Conservation (phyloP, 1,140 invertebrate species). For the Thaumetopoea pityocampa region DNA sequence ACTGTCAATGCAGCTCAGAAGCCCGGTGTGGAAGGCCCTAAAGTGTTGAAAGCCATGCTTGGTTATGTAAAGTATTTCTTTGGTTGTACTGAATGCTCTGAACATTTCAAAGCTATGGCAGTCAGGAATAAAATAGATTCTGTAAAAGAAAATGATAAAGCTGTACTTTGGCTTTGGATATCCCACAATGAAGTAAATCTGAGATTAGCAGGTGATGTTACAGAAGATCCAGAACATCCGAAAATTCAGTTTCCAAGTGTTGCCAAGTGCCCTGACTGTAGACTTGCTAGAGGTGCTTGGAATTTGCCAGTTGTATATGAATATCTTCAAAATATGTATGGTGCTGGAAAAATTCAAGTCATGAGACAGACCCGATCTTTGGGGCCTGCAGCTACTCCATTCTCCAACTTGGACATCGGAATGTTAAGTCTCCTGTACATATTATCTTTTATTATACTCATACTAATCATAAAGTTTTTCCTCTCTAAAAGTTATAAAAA, state of each 20-base stretch:
- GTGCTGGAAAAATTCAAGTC: slow-evolving; percentile 74
- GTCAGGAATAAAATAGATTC: slow-evolving; percentile 80
- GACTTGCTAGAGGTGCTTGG: slow-evolving; percentile 78
- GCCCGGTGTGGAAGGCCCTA: slow-evolving; percentile 72
- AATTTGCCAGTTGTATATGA: slow-evolving; percentile 82
- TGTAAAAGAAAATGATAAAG: slow-evolving; percentile 82
- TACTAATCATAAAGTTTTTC: slow-evolving; percentile 87
- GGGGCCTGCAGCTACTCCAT: slow-evolving; percentile 32
- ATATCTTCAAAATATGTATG: slow-evolving; percentile 87
- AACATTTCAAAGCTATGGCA: slow-evolving; percentile 92
- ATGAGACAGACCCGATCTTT: slow-evolving; percentile 28
- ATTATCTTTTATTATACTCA: slow-evolving; percentile 71
- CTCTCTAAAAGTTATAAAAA: slow-evolving; percentile 83
- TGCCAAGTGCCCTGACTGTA: slow-evolving; percentile 84
- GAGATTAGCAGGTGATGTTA: slow-evolving; percentile 88
- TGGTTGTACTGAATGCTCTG: slow-evolving; percentile 92
- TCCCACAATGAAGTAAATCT: slow-evolving; percentile 96
- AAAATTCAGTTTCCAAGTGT: slow-evolving; percentile 93
- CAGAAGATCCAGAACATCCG: slow-evolving; percentile 93
- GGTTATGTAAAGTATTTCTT: slow-evolving; percentile 96
- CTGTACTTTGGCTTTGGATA: slow-evolving; percentile 95
- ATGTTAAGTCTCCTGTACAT: slow-evolving; percentile 72
- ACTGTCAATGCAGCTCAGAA: slow-evolving; percentile 85
- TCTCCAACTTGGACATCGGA: slow-evolving; percentile 65
- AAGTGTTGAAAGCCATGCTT: slow-evolving; percentile 87